Evolutionary conservation across 2,113 vertebrate species (phyloP).

Genomic region (Corythoichthys intestinalis): DNA sequence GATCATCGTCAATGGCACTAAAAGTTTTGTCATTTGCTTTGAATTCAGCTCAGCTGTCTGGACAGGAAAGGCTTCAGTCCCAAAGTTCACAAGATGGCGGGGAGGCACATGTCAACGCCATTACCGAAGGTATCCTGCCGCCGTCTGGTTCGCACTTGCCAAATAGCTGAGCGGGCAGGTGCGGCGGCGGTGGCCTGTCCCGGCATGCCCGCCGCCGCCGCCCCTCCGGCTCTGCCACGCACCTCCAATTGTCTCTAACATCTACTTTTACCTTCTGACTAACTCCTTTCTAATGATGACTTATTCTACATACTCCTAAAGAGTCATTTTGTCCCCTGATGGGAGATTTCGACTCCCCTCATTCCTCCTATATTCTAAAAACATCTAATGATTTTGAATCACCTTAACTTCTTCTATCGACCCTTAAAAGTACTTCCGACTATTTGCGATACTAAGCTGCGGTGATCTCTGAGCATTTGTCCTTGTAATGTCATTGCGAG

Average conservation of each 20-base stretch:
- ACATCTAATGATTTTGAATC: too few species aligned
- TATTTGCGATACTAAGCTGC: background rate
- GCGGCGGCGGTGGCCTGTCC: background rate
- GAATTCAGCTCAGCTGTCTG: slow-evolving; percentile 37
- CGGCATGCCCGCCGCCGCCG: background rate
- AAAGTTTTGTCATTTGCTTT: background rate
- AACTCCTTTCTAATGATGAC: too few species aligned
- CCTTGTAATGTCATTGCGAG: background rate
- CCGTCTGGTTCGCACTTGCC: background rate
- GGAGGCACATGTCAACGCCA: slow-evolving; percentile 41
- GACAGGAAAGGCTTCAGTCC: slow-evolving; percentile 24
- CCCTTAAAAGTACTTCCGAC: too few species aligned
- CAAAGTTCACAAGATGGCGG: slow-evolving; percentile 21
- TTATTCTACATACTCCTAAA: too few species aligned
- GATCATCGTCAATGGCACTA: background rate
- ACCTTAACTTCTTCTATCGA: too few species aligned
- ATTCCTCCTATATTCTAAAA: too few species aligned
- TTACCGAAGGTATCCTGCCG: slow-evolving; percentile 50
- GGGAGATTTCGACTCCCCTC: too few species aligned
- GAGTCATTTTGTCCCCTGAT: too few species aligned
- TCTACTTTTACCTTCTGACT: too few species aligned
- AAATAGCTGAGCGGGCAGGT: background rate
- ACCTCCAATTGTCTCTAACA: too few species aligned
- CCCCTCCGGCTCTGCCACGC: too few species aligned
- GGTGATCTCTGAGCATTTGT: too few species aligned